These are phyloP conservation scores for Psilopsiagon aymara DNA, from an alignment of 2,113 vertebrate genomes.

Conservation along the genomic window DNA sequence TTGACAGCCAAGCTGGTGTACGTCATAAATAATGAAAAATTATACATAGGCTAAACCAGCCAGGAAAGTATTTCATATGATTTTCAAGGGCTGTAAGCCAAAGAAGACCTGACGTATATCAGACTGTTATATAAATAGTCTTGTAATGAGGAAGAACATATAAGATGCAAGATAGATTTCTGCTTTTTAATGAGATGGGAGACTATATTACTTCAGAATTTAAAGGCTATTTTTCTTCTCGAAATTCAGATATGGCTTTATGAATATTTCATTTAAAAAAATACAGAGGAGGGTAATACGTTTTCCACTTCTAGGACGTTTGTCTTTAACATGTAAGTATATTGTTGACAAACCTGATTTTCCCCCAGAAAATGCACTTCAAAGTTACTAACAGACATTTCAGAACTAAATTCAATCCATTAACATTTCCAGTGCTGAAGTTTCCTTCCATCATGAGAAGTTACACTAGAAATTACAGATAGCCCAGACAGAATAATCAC, in stretches of 20 bases:
- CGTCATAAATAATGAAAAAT: constrained; percentile 60
- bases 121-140: constrained; percentile 51
- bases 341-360: constrained; percentile 35
- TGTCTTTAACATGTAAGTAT: neutral
- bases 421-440: neutral
- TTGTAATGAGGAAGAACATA: constrained; percentile 41
- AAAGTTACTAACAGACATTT: neutral
- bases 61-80: neutral
- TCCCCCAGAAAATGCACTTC: neutral
- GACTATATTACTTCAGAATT: constrained; percentile 54
- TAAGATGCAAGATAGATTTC: constrained; percentile 50
- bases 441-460: neutral
- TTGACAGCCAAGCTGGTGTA: constrained; percentile 20
- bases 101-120: constrained; percentile 29
- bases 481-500: neutral
- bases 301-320: neutral
- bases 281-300: neutral
- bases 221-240: constrained; percentile 58
- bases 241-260: constrained; percentile 51
- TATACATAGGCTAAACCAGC: neutral
- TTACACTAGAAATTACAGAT: neutral
- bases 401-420: neutral
- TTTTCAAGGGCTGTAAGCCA: constrained; percentile 43
- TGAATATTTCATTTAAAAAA: constrained; percentile 58
- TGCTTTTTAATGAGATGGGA: constrained; percentile 51